Base-by-base conservation (phyloP, 92 coral and sea anemone genomes). In the Heteractis magnifica region DNA sequence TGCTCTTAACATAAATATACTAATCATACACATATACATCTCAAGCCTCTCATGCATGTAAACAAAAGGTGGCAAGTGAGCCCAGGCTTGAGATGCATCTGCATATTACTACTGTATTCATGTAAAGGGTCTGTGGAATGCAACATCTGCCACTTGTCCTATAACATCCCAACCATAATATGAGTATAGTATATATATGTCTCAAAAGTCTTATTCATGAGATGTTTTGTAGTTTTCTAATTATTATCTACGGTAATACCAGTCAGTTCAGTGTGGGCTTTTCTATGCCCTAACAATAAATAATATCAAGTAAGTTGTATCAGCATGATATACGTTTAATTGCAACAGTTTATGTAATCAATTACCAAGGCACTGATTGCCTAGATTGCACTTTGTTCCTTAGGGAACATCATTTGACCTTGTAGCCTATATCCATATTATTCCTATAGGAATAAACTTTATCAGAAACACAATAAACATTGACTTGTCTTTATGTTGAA, bases 261-360 rank as follows among this genome's bases (percentile, higher is more conserved):
- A 64, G 71, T 64, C 49, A 34, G 44, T 34, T 68, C 23, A 20
- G 73, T 68, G 73, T 6, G 49, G 73, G 73, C 14, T 79, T 65
- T 34, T 68, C n/a, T 16, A 72, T 50, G 70, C 50, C 51, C 84
- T 62, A 75, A 52, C 53, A 5, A 41, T 71, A 83, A 52, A 58
- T 76, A 48, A 55, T 20, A 75, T 76, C 14, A 13, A 60, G 88
- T 85, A 85, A 77, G 88, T 85, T 85, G 88, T 85, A 85, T 85
- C 88, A 85, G 81, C 88, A 85, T 71, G 70, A 52, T 84, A 77
- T 65, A 85, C 13, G 88, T 85, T 78, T 55, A 78, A 85, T 85
- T 85, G 88, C 79, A 74, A 77, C 88, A 85, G 83, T 77, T 77
- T 55, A 44, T 51, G 51, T 77, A 77, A 65, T 85, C 56, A 23